Conservation (phyloP, 2,797 vertebrate species). For the Acestrorhynchus altus region DNA sequence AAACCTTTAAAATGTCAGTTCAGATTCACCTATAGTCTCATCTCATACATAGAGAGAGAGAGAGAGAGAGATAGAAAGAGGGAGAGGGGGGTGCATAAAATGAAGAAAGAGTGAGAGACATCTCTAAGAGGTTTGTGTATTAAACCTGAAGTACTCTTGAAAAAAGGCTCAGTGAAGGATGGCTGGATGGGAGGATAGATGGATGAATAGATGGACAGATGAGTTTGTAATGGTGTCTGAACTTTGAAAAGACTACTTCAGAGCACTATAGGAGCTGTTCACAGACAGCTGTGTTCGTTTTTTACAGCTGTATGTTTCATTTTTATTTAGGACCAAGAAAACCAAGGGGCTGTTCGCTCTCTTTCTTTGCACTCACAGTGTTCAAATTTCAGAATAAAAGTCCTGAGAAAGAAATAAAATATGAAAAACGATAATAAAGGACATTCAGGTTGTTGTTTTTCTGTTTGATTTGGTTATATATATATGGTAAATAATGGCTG, state of each 20-base stretch:
- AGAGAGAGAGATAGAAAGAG: background rate
- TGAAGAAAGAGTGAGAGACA: background rate
- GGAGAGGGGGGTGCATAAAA: too few species aligned
- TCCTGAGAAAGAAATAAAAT: too few species aligned
- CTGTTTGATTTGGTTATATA: too few species aligned
- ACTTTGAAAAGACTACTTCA: background rate
- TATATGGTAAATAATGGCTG: too few species aligned
- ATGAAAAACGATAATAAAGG: too few species aligned
- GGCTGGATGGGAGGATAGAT: background rate
- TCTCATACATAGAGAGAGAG: background rate
- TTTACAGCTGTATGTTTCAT: too few species aligned
- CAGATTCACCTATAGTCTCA: conserved; percentile 11
- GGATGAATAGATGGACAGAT: background rate
- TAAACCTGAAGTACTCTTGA: conserved; percentile 15
- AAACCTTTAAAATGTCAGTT: conserved; percentile 37
- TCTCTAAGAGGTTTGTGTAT: conserved; percentile 21
- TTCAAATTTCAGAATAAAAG: too few species aligned
- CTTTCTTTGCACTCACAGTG: too few species aligned
- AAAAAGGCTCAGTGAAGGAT: conserved; percentile 21
- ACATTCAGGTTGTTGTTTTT: too few species aligned
- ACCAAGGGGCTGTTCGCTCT: too few species aligned
- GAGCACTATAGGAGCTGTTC: background rate
- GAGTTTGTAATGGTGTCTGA: background rate
- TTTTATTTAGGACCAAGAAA: too few species aligned
- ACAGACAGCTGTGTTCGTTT: background rate